phyloP scores from a whole-genome alignment of 2,113 vertebrate species.

The Chamaea fasciata region DNA sequence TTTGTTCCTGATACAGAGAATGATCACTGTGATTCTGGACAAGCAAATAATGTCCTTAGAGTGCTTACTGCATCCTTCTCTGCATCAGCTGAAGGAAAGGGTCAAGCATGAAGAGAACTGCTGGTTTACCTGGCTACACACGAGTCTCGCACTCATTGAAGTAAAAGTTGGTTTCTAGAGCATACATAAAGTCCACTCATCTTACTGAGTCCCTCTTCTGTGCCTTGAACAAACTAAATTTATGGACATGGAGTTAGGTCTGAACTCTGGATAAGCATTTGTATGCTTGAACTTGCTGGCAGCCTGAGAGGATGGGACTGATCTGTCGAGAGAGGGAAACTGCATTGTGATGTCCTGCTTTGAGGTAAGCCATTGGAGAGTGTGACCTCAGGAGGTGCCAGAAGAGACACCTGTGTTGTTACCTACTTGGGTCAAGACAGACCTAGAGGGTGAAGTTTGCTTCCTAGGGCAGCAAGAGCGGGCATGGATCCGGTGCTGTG shows the following conservation, averaged over 20 bases:
- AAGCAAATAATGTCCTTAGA: background rate
- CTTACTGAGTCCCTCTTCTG: background rate
- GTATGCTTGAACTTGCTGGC: background rate
- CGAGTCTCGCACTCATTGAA: accelerated
- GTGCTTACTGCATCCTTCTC: background rate
- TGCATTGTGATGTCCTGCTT: background rate
- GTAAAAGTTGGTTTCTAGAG: background rate
- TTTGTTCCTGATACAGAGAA: background rate
- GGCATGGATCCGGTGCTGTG: background rate
- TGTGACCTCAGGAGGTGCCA: background rate
- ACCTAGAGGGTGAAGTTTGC: background rate
- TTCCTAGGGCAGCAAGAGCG: accelerated
- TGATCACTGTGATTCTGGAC: background rate
- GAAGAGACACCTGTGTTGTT: background rate
- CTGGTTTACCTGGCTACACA: background rate
- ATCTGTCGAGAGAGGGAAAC: background rate
- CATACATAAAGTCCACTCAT: background rate
- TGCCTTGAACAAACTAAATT: background rate
- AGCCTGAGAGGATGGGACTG: background rate
- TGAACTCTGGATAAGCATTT: background rate
- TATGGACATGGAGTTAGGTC: background rate
- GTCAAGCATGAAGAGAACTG: too few relatives aligned
- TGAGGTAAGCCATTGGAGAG: background rate
- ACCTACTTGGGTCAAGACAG: background rate
- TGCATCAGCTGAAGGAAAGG: background rate